These are phyloP conservation scores for Muscina levida DNA, from an alignment of 2,888 invertebrate genomes.

Conservation along the genomic window DNA sequence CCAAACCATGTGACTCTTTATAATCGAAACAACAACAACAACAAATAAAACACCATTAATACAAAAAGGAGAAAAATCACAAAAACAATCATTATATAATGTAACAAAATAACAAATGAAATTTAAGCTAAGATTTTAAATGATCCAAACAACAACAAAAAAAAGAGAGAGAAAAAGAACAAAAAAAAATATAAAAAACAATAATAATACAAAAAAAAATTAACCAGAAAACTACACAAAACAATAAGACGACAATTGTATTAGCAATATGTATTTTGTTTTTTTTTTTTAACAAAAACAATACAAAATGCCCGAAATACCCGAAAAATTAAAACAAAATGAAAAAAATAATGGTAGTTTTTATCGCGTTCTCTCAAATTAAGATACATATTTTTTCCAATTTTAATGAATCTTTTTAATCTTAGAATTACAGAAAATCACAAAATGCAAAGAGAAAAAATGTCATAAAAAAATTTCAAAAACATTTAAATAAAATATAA, in stretches of 20 bases:
- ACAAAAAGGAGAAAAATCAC: constrained; percentile 26
- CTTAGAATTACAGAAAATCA: constrained; percentile 45
- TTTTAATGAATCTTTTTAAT: constrained; percentile 54
- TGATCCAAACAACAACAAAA: constrained; percentile 24
- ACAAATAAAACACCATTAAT: constrained; percentile 53
- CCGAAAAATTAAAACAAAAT: constrained; percentile 26
- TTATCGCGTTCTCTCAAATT: constrained; percentile 50
- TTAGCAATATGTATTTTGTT: constrained; percentile 41
- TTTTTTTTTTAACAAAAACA: constrained; percentile 31
- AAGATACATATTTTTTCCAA: constrained; percentile 47
- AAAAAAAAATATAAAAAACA: constrained; percentile 42
- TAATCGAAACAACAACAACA: neutral
- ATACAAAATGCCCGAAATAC: constrained; percentile 28
- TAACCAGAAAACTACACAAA: constrained; percentile 13
- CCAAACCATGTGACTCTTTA: too few relatives aligned
- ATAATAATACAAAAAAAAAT: constrained; percentile 42
- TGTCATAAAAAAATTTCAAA: constrained; percentile 18
- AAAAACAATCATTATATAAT: constrained; percentile 50
- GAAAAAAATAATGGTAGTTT: constrained; percentile 44
- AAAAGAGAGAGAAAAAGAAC: constrained; percentile 37
- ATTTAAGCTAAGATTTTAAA: constrained; percentile 60
- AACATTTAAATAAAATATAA: neutral
- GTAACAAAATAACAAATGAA: constrained; percentile 33
- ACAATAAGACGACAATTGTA: neutral
- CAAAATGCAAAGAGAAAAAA: constrained; percentile 10